phyloP scores from a whole-genome alignment of 2,113 vertebrate genomes.

The Hippolais icterina region DNA sequence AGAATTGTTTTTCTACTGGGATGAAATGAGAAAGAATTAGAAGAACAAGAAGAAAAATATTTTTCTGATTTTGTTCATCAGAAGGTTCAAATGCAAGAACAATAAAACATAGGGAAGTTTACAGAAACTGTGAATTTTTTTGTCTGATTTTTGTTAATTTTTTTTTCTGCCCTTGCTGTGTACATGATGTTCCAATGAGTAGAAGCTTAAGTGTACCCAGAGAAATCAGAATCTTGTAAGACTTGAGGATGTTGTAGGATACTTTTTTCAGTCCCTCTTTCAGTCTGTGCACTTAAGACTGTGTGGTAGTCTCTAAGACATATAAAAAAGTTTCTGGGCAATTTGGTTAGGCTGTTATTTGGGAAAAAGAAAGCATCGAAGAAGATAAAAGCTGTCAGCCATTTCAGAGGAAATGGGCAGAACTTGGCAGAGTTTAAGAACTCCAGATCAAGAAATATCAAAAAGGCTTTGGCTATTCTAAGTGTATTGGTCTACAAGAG shows the following conservation, averaged over 20 bases:
- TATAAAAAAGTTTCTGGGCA: background rate
- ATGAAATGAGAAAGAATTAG: background rate
- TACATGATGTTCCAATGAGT: background rate
- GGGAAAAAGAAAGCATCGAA: background rate
- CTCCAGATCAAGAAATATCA: background rate
- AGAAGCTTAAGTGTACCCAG: background rate
- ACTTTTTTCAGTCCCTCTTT: background rate
- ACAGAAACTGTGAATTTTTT: background rate
- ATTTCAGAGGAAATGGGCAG: background rate
- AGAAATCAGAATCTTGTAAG: background rate
- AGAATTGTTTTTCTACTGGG: background rate
- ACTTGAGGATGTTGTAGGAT: background rate
- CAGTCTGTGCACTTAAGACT: background rate
- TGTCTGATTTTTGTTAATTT: background rate
- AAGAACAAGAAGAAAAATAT: background rate
- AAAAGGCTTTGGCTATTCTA: background rate
- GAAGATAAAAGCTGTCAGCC: background rate
- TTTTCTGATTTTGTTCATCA: background rate
- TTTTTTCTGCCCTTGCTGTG: background rate
- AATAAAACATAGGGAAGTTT: background rate
- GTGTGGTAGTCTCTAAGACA: accelerated
- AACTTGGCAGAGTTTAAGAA: background rate
- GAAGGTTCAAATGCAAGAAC: background rate
- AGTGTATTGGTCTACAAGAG: background rate
- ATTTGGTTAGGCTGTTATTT: background rate